Percentiles rank a stretch among this genome's conserved stretches.
Conservation (phyloP, 1,140 invertebrate genomes). For the Lerema accius region DNA sequence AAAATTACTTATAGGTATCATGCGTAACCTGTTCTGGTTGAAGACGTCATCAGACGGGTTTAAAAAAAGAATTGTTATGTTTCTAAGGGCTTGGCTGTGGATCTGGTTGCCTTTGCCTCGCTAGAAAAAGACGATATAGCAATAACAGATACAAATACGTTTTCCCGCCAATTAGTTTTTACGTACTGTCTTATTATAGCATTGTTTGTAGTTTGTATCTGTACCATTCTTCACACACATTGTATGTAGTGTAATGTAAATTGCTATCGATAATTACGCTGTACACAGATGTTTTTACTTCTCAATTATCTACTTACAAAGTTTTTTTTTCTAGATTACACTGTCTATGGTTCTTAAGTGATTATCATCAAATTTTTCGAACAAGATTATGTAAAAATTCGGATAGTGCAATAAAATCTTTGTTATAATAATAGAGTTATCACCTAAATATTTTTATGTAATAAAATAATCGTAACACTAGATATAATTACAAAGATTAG, state of each 20-base stretch:
- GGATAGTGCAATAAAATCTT: no score
- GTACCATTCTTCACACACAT: constrained; percentile 15
- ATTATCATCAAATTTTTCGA: no score
- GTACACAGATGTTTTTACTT: neutral
- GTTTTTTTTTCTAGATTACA: no score
- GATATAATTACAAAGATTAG: constrained; percentile 2
- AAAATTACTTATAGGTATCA: constrained; percentile 58
- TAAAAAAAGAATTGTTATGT: constrained; percentile 24
- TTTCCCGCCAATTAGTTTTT: constrained; percentile 27
- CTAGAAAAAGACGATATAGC: constrained; percentile 22
- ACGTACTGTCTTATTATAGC: constrained; percentile 12
- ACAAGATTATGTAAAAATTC: no score
- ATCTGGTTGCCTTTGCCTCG: constrained; percentile 22
- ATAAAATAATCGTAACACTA: neutral
- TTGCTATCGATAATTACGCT: neutral
- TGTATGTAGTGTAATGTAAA: neutral
- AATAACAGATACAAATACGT: constrained; percentile 8
- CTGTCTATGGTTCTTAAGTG: no score
- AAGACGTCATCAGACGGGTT: constrained; percentile 35
- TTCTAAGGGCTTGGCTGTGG: constrained; percentile 20
- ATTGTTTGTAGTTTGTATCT: constrained; percentile 17
- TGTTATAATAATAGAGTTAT: no score
- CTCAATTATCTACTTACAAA: neutral
- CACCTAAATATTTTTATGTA: no score
- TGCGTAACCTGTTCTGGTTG: constrained; percentile 42